Base-by-base conservation (phyloP, 2,888 invertebrate species). In the Hipparchia sbordonii region DNA sequence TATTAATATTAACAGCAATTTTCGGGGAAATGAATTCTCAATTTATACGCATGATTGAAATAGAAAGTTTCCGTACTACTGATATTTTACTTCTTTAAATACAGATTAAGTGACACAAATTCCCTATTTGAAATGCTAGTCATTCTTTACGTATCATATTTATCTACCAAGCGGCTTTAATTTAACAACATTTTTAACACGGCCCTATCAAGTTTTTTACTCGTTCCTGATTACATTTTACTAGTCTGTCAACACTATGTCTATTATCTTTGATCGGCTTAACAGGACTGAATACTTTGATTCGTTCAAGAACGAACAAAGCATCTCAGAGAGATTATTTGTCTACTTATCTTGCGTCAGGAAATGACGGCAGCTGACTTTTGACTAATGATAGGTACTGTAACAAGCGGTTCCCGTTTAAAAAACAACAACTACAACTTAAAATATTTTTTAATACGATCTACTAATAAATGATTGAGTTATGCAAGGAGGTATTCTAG, bases 331-430 rank as follows among this genome's bases (percentile, higher is more conserved):
- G 70, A 72, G 63, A 67, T 70, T 61, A 51, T 51, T 67, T 66
- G 66, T 67, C 66, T 46, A 63, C 67, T 67, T 48, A 66, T 71
- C 52, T 76, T 72, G 45, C 70, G 60, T 72, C 73, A 73, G 52
- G 52, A 54, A 51, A 57, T 72, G 67, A 65, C 70, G 63, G 63
- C 73, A 76, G 70, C 60, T 68, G 68, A 70, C 72, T 72, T 76
- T 76, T 76, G 74, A 76, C 61, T 72, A 74, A 76, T 73, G 73
- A 57, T 73, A 76, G 77, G 78, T 78, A 78, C 78, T 75, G 78
- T 78, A 78, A 78, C 76, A 72, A 70, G 73, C 60, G 65, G 59
- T 60, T 57, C 56, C 12, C 46, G 48, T 62, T 52, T 13, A 51
- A 61, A 70, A 61, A 23, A 23, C 23, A 23, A 23, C 23, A 67